A percentile compares a stretch with the other conserved stretches of the same genome.
Evolutionary conservation across 1,140 invertebrate genomes (phyloP).

Genomic region (Camponotus floridanus): DNA sequence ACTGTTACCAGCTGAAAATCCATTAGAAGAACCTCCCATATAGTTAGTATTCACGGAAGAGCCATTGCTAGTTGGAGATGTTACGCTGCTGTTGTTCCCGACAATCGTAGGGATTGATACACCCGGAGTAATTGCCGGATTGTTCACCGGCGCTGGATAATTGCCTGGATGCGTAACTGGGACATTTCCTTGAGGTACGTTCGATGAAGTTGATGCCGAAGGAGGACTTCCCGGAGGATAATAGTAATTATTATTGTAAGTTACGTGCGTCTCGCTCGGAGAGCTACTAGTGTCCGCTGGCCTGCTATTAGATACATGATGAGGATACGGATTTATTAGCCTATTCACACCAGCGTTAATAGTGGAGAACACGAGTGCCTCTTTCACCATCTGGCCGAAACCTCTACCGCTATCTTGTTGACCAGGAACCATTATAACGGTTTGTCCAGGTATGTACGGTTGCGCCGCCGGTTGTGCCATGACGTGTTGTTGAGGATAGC

Average conservation of each 20-base stretch:
- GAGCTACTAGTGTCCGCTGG: not conserved
- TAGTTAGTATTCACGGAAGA: not conserved
- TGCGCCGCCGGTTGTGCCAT: conserved; percentile 76
- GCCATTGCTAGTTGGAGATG: not conserved
- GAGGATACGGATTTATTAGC: conserved; percentile 70
- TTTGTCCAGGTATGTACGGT: conserved; percentile 78
- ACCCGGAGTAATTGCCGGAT: conserved; percentile 46
- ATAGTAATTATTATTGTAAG: conserved; percentile 79
- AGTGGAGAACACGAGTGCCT: conserved; percentile 80
- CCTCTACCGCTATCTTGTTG: conserved; percentile 75
- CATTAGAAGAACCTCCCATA: not conserved
- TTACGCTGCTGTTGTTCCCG: conserved; percentile 5
- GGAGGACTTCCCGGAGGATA: conserved; percentile 59
- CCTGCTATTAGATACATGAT: conserved; percentile 1
- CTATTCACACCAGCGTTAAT: conserved; percentile 81
- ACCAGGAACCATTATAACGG: conserved; percentile 74
- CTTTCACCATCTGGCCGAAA: conserved; percentile 79
- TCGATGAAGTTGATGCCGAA: not conserved
- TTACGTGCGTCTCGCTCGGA: conserved; percentile 74
- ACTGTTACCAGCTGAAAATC: not conserved
- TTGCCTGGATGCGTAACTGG: not conserved
- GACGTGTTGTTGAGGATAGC: conserved; percentile 76
- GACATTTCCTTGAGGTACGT: conserved; percentile 7
- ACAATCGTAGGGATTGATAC: conserved; percentile 30
- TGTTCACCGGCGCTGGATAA: conserved; percentile 35